A percentile compares a stretch with the other conserved stretches of the same genome.
These are phyloP conservation scores for Acleris sparsana DNA, from an alignment of 2,888 invertebrate genomes.

Conservation along the genomic window DNA sequence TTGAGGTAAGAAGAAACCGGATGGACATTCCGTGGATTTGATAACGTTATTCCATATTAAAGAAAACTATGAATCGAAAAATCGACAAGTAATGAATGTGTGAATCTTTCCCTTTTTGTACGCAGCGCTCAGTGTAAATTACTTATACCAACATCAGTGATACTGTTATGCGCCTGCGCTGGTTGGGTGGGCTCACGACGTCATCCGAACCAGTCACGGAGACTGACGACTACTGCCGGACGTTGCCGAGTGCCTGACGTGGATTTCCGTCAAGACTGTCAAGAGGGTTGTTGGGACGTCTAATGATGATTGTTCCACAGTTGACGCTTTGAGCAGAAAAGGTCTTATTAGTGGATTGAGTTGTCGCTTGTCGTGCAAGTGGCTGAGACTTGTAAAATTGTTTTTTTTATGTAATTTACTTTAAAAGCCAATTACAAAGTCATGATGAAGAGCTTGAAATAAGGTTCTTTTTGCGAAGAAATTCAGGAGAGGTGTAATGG, in stretches of 20 bases:
- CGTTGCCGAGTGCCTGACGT: conserved; percentile 42
- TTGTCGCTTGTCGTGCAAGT: neutral
- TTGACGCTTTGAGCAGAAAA: conserved; percentile 4
- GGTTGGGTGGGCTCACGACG: conserved; percentile 67
- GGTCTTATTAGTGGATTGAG: neutral
- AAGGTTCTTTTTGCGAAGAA: too few species aligned
- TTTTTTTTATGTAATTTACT: too few species aligned
- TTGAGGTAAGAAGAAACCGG: too few species aligned
- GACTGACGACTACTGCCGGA: conserved; percentile 64
- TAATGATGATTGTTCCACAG: conserved; percentile 36
- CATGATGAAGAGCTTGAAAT: too few species aligned
- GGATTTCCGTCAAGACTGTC: conserved; percentile 42
- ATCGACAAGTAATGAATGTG: neutral
- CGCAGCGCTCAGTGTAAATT: conserved; percentile 35
- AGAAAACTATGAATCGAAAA: neutral
- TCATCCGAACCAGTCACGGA: conserved; percentile 63
- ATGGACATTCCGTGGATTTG: too few species aligned
- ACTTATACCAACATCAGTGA: conserved; percentile 41
- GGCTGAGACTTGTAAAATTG: neutral
- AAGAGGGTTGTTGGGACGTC: conserved; percentile 35
- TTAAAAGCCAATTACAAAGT: too few species aligned
- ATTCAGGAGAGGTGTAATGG: too few species aligned
- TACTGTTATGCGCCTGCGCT: conserved; percentile 55
- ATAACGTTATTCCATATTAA: neutral
- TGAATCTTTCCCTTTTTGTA: neutral